A percentile compares a stretch with the other conserved stretches of the same genome.
These are phyloP conservation scores for Corythornis madagascariensis DNA, from an alignment of 2,113 vertebrate species.

Conservation along the genomic window DNA sequence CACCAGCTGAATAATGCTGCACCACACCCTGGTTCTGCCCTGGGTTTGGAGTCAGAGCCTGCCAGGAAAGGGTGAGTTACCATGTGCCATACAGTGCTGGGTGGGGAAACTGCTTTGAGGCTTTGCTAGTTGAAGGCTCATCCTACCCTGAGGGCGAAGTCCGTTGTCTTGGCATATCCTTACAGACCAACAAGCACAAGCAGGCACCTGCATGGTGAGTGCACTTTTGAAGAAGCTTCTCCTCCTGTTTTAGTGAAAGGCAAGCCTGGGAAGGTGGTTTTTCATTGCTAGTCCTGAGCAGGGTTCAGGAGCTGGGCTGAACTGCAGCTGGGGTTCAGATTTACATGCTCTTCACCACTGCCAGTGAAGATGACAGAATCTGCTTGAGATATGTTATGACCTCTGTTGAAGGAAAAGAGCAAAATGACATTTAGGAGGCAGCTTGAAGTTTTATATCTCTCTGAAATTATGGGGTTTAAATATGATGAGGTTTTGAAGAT, in stretches of 20 bases:
- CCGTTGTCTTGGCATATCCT: background rate
- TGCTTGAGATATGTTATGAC: background rate
- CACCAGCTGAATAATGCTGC: background rate
- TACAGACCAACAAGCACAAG: background rate
- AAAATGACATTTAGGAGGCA: background rate
- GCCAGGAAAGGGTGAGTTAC: background rate
- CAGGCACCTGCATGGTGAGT: background rate
- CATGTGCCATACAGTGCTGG: background rate
- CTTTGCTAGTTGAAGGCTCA: background rate
- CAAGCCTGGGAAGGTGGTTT: background rate
- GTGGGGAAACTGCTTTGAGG: background rate
- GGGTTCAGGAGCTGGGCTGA: background rate
- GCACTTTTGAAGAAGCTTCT: background rate
- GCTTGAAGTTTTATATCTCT: background rate
- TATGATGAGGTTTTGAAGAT: background rate
- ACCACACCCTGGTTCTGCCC: background rate
- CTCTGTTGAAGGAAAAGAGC: background rate
- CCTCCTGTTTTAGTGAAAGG: background rate
- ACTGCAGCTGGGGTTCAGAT: accelerated
- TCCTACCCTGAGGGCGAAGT: background rate
- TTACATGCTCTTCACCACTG: accelerated
- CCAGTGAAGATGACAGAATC: background rate
- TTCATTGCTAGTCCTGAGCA: background rate
- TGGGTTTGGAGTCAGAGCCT: background rate
- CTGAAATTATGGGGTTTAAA: background rate